Evolutionary conservation across 1,140 invertebrate species (phyloP), one percentile per base, ranked within the genome.

Genomic region (Aphis craccivora): DNA sequence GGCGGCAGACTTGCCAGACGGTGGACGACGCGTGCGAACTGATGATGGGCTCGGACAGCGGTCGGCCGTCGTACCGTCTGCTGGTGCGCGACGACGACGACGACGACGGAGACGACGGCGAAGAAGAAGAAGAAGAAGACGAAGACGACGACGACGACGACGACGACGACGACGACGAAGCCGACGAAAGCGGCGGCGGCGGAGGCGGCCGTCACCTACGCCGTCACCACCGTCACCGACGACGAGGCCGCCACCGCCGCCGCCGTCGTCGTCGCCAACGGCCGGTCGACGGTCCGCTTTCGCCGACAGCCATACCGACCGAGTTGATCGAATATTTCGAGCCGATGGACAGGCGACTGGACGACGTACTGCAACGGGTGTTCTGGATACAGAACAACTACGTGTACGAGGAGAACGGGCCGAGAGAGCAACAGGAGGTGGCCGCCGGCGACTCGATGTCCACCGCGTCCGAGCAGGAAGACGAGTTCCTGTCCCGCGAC

Each of bases 391-490:
- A 86, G 25, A 45, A 86, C 40, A 30, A 86, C 25, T 40, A 40
- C 23, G 11, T 25, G 5, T 3, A 8, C 23, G 84, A 11, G 8
- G 84, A 86, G 40, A 25, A 11, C 84, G 84, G 40, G 5, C 40
- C 23, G 84, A 30, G 4, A 5, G 9, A 45, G 37, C 40, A 30
- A 43, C 25, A 5, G 30, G 43, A 45, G 14, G n/a, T n/a, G 25
- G 30, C 25, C 43, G 45, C 30, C 86, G 86, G 86, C 35, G 86
- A 87, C 4, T 48, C 86, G 43, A 48, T 87, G 86, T 87, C 86
- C 86, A 87, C 86, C 45, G 18, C 43, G 43, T 87, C 86, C 30
- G 86, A 87, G 30, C 86, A 48, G 45, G 86, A 48, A 35, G 86
- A 87, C 43, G 86, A 87, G 11, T 87, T 87, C 45, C 11, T 87